Evolutionary conservation across 2,797 vertebrate species (phyloP), one percentile per base, ranked within the genome.

Genomic region (Hippoglossus hippoglossus): DNA sequence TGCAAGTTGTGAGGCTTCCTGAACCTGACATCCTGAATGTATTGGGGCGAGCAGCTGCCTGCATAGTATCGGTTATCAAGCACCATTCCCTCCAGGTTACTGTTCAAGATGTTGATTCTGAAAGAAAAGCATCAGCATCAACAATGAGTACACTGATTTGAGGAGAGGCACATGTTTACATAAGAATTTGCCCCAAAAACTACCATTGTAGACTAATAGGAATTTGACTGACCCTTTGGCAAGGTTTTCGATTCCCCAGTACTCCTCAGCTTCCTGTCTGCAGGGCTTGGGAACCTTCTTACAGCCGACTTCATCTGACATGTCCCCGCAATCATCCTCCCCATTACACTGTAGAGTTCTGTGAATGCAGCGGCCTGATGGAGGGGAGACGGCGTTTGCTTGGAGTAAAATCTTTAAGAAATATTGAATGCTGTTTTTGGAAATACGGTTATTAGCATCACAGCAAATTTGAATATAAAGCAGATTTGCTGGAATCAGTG

Each of bases 321-420:
- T 89, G 87, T 99, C 97, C 24, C 97, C 97, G 22, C 98, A 99
- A 92, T 98, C 97, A 8, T 99, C 96, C 59, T 99, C 97, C 1
- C 96, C 97, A 1, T 95, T 99, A 73, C 97, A 99, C 79, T 91
- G 93, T 79, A 98, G 94, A 51, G 94, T 94, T 73, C 93, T 94
- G 1, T 86, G 78, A 59, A 99, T 84, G 82, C 98, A 99, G 31
- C 97, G 95, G 50, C 96, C 97, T 99, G 78, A 63, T 53, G 60
- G 18, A 53, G 10, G 71, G 26, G 19, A 47, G 22, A n/a, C 12
- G 4, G 0, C 1, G 6, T 6, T 46, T 12, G 13, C 11, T 12
- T 36, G 34, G 2, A 54, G 24, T 3, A n/a, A 8, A 3, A 4
- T 44, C 41, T 44, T 16, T 15, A 6, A 44, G 41, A 18, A 18